Base-by-base conservation (phyloP, 2,888 invertebrate species). In the Linhomoeus sp. region DNA sequence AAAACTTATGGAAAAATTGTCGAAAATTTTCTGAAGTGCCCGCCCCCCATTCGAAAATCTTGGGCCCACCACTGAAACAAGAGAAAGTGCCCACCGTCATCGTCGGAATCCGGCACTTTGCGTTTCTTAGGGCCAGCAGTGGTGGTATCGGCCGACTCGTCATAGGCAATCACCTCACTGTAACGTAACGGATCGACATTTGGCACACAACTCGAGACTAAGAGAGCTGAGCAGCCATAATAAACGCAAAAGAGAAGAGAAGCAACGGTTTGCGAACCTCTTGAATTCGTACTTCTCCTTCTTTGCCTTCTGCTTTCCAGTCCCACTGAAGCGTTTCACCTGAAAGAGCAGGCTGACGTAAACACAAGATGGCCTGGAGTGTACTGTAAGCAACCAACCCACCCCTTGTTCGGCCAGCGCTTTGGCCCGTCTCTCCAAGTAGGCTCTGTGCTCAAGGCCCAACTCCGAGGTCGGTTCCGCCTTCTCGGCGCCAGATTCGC, bases 281-380 rank as follows among this genome's bases (percentile, higher is more conserved):
- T 78, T 78, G 54, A 77, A 77, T 57, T 86, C 82, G 64, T 90
- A 92, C 69, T 87, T 90, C 59, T 90, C 87, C 63, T 86, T 85
- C 65, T 82, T 84, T 1, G 81, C 80, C 61, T 81, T 80, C 1
- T 79, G 79, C 65, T 84, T 88, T 17, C 81, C 84, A 0, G 83
- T 81, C 2, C 88, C 90, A 56, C 85, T 85, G 50, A 90, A 75
- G 60, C 78, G 75, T 44, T 76, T 75, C 45, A 80, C 61, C 66
- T 66, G 53, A 7, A 38, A 38, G n/a, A n/a, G n/a, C n/a, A 15
- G 14, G 38, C 19, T 7, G 19, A 38, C 7, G 14, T 7, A n/a
- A 7, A 17, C 7, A n/a, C 38, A 38, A 38, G n/a, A 7, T 33
- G 9, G 12, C 15, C 33, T 12, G 15, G 15, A 33, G 15, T 33